phyloP scores from a whole-genome alignment of 2,797 vertebrate genomes.

The Spea hammondii region DNA sequence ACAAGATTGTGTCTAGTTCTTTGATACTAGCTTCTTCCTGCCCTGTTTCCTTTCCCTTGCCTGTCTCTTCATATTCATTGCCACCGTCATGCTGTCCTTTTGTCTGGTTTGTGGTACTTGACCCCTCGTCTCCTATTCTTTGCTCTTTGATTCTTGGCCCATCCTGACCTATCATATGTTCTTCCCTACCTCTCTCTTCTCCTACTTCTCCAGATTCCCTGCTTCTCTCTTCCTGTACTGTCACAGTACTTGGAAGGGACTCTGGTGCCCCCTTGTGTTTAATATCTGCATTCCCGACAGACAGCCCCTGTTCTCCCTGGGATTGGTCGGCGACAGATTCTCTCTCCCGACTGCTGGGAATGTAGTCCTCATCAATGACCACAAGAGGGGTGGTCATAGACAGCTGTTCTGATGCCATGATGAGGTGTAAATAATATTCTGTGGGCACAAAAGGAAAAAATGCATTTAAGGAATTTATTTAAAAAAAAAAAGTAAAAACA shows the following conservation, averaged over 20 bases:
- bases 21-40: not conserved
- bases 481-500: no score
- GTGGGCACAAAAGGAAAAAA: not conserved
- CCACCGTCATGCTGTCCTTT: not conserved
- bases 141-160: not conserved
- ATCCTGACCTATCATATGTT: not conserved
- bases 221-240: not conserved
- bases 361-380: not conserved
- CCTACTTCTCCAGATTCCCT: not conserved
- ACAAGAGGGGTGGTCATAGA: not conserved
- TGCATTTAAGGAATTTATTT: not conserved
- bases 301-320: not conserved
- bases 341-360: not conserved
- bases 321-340: not conserved
- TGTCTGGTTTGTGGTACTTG: not conserved
- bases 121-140: not conserved
- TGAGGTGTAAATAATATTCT: not conserved
- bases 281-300: not conserved
- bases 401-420: slow-evolving; percentile 36
- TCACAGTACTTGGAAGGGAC: not conserved
- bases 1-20: not conserved
- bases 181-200: slow-evolving; percentile 7
- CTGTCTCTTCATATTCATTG: not conserved
- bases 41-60: not conserved
- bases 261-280: slow-evolving; percentile 24